Evolutionary conservation across 1,140 invertebrate species (phyloP), one percentile per base, ranked within the genome.

Genomic region (Diabrotica virgifera): DNA sequence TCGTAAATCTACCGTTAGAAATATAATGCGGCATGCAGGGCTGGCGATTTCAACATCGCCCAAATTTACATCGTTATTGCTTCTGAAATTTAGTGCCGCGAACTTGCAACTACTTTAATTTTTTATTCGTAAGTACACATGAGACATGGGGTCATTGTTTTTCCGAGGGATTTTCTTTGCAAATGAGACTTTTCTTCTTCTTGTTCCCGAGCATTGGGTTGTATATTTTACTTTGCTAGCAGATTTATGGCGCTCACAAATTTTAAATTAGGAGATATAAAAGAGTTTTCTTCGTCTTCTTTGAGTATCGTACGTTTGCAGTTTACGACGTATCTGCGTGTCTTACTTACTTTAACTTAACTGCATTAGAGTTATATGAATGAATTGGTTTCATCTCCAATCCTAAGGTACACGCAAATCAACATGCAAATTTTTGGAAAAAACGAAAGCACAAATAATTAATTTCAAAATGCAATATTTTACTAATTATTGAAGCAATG

Each of bases 1-100:
- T 57, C 62, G 69, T 73, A 73, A 73, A 75, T 73, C 59, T 56
- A 51, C 36, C 62, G 58, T 67, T 65, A 72, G 72, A 73, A 73
- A 71, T 72, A 71, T 73, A 73, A 64, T 65, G 64, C 64, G 64
- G 64, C 51, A 58, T 65, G 59, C 58, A 36, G n/a, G 67, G 62
- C 52, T 6, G 67, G 62, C 69, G 70, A 69, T 71, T 71, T 71
- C 70, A 67, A 63, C 67, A 62, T 58, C 56, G 35, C 36, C 64
- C 38, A 51, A 65, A 65, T 65, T 65, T 65, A 65, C 64, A 66
- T 66, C 51, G 60, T 62, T 66, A 66, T 66, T 66, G 60, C 65
- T 60, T 65, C 61, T 46, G 36, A 13, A 65, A 65, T 65, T 65
- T 65, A 65, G 54, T 65, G 64, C 64, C 40, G 40, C 8, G 35